Evolutionary conservation across 2,888 invertebrate species (phyloP), one percentile per base, ranked within the genome.

Genomic region (Machimus rusticus): DNA sequence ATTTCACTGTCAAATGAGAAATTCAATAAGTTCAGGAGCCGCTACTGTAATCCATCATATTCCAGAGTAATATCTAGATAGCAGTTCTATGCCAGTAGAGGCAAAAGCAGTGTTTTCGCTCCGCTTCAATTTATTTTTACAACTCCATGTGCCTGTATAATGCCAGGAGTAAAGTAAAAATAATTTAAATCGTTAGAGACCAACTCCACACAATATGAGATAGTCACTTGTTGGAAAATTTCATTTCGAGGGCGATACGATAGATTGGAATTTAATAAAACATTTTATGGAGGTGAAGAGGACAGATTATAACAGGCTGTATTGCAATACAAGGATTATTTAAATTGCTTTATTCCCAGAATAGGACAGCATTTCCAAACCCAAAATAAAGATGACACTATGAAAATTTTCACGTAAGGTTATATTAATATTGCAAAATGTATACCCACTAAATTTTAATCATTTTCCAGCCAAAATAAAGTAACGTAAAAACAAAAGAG

Each of bases 1-100:
- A 86, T 86, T 86, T 86, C 86, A 86, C 34, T 76, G 76, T 76
- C 86, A 86, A 76, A 74, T 76, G 76, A 76, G 86, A 74, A 86
- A 86, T 86, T 86, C 86, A 86, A 86, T 86, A 86, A 86, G 74
- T 51, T 86, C 51, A 6, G 51, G 66, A 74, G 74, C 28, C 46
- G 86, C 23, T 31, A 31, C 23, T 31, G 86, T 86, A 86, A 86
- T 86, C 86, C 31, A 86, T 86, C 86, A 86, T 86, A 66, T 57
- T 37, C 57, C 23, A 9, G 37, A 57, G 39, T 82, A 82, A 82
- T 66, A 37, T 39, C 19, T 19, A 82, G 66, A 82, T 82, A 55
- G 51, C 82, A 82, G n/a, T 82, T 37, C 34, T 57, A n/a, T 14
- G 82, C 31, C 34, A 55, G 82, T 16, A 81, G 55, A 28, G 82